A percentile compares a stretch with the other conserved stretches of the same genome.
These are phyloP conservation scores for Sebastes cheni DNA, from an alignment of 2,797 vertebrate genomes.

Conservation along the genomic window DNA sequence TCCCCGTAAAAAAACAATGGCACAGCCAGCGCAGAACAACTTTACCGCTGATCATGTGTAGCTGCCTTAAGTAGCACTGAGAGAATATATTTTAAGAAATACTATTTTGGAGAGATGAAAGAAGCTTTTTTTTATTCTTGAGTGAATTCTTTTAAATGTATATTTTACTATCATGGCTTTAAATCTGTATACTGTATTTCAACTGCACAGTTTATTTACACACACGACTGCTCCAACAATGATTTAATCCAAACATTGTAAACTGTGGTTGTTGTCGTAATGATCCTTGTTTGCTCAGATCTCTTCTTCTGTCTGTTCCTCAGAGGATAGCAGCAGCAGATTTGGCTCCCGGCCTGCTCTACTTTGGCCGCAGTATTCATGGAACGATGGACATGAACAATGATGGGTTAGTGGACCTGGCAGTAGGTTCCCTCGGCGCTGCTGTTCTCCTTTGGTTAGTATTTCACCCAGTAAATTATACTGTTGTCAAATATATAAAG, in stretches of 20 bases:
- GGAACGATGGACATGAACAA: constrained; percentile 94
- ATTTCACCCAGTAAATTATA: background rate
- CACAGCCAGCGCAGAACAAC: too few relatives aligned
- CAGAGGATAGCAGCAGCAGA: constrained; percentile 90
- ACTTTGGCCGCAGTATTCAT: constrained; percentile 95
- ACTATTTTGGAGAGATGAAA: background rate
- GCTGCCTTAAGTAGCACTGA: background rate
- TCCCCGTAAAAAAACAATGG: too few relatives aligned
- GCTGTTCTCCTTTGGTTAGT: constrained; percentile 94
- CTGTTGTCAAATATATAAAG: background rate
- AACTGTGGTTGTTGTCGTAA: background rate
- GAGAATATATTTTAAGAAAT: background rate
- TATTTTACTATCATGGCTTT: background rate
- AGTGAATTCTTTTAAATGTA: background rate
- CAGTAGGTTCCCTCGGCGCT: constrained; percentile 92
- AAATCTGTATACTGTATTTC: background rate
- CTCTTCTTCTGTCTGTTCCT: constrained; percentile 16
- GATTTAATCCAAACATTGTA: background rate
- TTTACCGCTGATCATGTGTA: too few relatives aligned
- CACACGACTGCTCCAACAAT: background rate
- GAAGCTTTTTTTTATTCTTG: background rate
- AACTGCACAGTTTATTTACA: background rate
- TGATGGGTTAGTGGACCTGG: constrained; percentile 91
- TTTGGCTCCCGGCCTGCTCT: constrained; percentile 86
- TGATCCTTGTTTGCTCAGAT: background rate